Evolutionary conservation across 2,113 vertebrate species (phyloP).

Genomic region (Rhynchomys soricoides): DNA sequence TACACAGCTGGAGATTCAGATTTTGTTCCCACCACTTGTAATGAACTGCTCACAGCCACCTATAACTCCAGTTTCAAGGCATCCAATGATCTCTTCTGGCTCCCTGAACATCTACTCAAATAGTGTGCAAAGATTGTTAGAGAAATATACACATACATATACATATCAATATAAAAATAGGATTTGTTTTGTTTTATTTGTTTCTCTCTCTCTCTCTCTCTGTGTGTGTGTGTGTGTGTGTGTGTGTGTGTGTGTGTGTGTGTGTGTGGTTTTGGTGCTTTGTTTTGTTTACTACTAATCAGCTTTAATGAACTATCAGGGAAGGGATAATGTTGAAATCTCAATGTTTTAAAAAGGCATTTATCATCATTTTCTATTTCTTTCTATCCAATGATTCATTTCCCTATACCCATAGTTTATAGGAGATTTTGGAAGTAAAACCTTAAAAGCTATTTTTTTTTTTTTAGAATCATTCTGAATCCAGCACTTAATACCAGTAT

Average conservation of each 20-base stretch:
- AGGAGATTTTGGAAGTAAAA: conserved; percentile 61
- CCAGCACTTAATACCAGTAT: neutral
- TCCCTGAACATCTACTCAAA: neutral
- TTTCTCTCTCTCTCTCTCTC: too few relatives aligned
- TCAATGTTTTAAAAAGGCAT: conserved; percentile 36
- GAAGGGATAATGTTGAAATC: neutral
- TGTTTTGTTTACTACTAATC: conserved; percentile 20
- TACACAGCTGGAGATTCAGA: neutral
- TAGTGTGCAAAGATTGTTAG: neutral
- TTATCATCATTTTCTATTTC: neutral
- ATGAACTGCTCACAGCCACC: neutral
- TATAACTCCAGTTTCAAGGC: neutral
- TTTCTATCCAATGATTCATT: conserved; percentile 16
- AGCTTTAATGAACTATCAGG: neutral
- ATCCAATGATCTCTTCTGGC: neutral
- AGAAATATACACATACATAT: too few relatives aligned
- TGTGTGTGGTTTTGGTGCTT: neutral
- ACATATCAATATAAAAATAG: too few relatives aligned
- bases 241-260: neutral
- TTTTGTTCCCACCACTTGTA: neutral
- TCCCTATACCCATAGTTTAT: neutral
- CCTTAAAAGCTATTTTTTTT: conserved; percentile 58
- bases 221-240: too few relatives aligned
- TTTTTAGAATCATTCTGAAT: neutral
- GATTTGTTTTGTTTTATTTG: too few relatives aligned